phyloP scores from a whole-genome alignment of 2,113 vertebrate genomes.

The Entosphenus tridentatus region DNA sequence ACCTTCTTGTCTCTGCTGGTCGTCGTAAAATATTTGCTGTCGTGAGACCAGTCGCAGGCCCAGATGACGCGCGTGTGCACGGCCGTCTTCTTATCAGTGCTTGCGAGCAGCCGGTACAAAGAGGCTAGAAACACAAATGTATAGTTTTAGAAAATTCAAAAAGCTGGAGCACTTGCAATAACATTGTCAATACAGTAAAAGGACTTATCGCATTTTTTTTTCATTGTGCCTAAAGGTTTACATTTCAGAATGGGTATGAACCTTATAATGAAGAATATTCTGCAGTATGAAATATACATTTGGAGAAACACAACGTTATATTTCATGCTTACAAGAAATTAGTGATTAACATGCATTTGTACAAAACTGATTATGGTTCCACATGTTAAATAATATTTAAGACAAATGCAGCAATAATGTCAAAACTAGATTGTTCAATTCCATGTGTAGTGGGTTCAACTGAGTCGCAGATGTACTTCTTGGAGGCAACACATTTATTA shows the following conservation, averaged over 20 bases:
- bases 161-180: too few relatives aligned
- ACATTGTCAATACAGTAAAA: too few relatives aligned
- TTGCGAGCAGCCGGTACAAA: conserved; percentile 36
- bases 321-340: not conserved
- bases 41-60: conserved; percentile 88
- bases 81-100: conserved; percentile 49
- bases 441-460: too few relatives aligned
- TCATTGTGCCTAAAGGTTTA: too few relatives aligned
- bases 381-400: not conserved
- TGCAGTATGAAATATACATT: not conserved
- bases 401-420: not conserved
- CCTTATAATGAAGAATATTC: not conserved
- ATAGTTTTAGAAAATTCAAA: too few relatives aligned
- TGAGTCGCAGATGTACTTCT: too few relatives aligned
- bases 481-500: too few relatives aligned
- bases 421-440: not conserved
- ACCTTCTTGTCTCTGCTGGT: conserved; percentile 92
- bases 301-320: not conserved
- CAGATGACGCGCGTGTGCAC: conserved; percentile 80
- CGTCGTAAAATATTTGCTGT: conserved; percentile 70
- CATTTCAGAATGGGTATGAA: too few relatives aligned
- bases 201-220: too few relatives aligned
- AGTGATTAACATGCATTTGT: too few relatives aligned
- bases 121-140: conserved; percentile 28
- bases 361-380: too few relatives aligned